Conservation (phyloP, 1,140 invertebrate species). For the Caenorhabditis inopinata region DNA sequence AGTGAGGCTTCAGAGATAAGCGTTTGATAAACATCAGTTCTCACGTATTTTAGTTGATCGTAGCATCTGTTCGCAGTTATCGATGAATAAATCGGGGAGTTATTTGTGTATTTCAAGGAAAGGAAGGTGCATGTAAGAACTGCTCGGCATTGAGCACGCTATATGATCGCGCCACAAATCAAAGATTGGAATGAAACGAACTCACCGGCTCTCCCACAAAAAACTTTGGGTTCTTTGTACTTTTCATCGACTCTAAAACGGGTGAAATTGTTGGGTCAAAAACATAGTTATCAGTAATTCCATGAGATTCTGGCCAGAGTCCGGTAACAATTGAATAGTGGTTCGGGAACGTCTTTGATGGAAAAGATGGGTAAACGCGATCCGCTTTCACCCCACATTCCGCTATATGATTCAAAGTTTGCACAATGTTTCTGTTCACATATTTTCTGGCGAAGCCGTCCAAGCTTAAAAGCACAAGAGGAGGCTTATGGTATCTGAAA, state of each 20-base stretch:
- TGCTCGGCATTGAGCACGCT: no score
- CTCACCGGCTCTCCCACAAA: slow-evolving; percentile 45
- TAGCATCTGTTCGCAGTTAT: no score
- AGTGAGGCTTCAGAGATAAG: no score
- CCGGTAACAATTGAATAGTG: slow-evolving; percentile 69
- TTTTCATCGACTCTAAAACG: slow-evolving; percentile 47
- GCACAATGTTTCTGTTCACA: slow-evolving; percentile 27
- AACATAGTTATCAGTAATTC: slow-evolving; percentile 61
- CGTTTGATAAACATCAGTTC: no score
- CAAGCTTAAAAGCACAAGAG: slow-evolving; percentile 38
- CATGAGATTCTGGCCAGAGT: slow-evolving; percentile 70
- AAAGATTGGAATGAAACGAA: no score
- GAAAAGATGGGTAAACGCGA: slow-evolving; percentile 38
- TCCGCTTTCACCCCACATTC: slow-evolving; percentile 47
- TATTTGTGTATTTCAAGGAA: no score
- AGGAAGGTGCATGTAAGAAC: no score
- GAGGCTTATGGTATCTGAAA: slow-evolving; percentile 33
- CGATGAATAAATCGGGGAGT: no score
- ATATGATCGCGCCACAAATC: no score
- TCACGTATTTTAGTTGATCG: no score
- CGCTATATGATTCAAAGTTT: slow-evolving; percentile 26
- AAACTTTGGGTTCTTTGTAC: slow-evolving; percentile 36
- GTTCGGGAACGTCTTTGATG: slow-evolving; percentile 66
- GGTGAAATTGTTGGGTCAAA: slow-evolving; percentile 57
- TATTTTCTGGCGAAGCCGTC: slow-evolving; percentile 44